Conservation (phyloP, 2,113 vertebrate genomes). For the Pelvicachromis taeniatus region DNA sequence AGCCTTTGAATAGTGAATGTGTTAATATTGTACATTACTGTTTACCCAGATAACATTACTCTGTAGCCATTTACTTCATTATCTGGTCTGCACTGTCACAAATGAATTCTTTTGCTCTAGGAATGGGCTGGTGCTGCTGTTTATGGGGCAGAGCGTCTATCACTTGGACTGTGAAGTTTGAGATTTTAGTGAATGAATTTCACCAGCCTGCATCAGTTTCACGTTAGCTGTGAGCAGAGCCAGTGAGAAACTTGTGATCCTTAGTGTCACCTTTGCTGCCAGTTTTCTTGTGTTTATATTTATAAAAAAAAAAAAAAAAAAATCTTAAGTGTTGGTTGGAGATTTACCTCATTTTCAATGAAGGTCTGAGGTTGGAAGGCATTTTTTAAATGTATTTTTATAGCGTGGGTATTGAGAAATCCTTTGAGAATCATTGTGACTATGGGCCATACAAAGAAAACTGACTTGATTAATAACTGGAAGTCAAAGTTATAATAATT, state of each 20-base stretch:
- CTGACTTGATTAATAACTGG: slow-evolving; percentile 16
- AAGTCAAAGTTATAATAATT: not conserved
- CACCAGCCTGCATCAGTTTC: not conserved
- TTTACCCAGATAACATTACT: not conserved
- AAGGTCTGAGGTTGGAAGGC: not conserved
- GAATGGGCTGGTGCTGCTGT: not conserved
- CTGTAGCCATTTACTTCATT: not conserved
- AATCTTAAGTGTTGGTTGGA: not conserved
- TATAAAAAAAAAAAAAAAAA: too few species aligned
- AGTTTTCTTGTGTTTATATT: not conserved
- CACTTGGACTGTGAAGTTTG: not conserved
- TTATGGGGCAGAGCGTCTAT: not conserved
- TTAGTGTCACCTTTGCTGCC: not conserved
- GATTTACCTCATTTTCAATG: not conserved
- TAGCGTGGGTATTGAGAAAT: not conserved
- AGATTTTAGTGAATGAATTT: not conserved
- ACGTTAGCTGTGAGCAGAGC: not conserved
- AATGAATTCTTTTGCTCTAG: rapidly evolving
- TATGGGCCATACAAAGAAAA: slow-evolving; percentile 6
- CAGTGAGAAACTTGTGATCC: not conserved
- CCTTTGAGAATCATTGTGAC: slow-evolving; percentile 1
- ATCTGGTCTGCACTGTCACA: too few species aligned
- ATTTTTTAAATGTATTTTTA: not conserved
- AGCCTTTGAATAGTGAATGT: too few species aligned
- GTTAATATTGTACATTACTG: not conserved